Evolutionary conservation across 1,140 invertebrate genomes (phyloP).

Genomic region (Phortica variegata): DNA sequence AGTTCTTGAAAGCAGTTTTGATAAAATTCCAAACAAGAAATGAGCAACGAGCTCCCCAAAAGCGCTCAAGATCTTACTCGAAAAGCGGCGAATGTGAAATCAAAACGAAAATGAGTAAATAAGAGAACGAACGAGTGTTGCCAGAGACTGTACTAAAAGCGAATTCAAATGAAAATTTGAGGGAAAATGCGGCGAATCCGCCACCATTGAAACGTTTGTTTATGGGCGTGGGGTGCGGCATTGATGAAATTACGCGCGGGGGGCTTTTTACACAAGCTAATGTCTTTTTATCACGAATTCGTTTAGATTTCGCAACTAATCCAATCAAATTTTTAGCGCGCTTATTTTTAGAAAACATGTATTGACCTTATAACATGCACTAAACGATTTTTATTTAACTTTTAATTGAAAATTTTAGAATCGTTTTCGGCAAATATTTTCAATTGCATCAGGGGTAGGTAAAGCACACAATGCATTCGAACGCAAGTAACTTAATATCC

Average conservation of each 20-base stretch:
- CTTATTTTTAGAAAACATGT: too few species aligned
- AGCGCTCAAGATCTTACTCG: conserved; percentile 9
- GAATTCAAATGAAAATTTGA: conserved; percentile 36
- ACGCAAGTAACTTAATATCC: too few species aligned
- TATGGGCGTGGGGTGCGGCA: conserved; percentile 37
- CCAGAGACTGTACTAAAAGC: conserved; percentile 53
- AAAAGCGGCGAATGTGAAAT: background rate
- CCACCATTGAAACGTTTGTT: conserved; percentile 23
- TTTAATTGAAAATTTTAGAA: too few species aligned
- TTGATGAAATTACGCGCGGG: background rate
- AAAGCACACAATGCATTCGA: too few species aligned
- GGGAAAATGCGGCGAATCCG: conserved; percentile 30
- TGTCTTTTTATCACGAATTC: background rate
- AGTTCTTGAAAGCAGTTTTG: too few species aligned
- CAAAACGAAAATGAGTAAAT: background rate
- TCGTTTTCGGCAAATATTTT: too few species aligned
- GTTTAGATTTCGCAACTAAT: too few species aligned
- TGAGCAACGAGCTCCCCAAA: conserved; percentile 1
- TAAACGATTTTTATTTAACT: too few species aligned
- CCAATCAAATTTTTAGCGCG: too few species aligned
- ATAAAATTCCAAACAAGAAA: conserved; percentile 46
- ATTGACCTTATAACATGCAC: too few species aligned
- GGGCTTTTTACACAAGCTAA: background rate
- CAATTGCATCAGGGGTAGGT: too few species aligned
- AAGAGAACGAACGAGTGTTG: conserved; percentile 1